Base-by-base conservation (phyloP, 2,113 vertebrate genomes). In the Murina feae region DNA sequence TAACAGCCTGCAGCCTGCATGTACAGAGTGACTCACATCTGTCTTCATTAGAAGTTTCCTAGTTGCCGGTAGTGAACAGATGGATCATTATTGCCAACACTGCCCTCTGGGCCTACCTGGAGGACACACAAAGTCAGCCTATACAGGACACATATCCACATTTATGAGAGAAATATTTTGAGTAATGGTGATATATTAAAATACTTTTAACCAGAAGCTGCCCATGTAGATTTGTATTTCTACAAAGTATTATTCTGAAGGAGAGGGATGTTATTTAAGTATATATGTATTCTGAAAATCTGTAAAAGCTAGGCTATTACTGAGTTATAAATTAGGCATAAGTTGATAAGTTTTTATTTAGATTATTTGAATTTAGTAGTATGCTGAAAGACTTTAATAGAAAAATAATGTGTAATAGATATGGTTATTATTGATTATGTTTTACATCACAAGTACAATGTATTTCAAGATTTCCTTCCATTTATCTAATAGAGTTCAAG, bases 41-140 rank as follows among this genome's bases (percentile, higher is more conserved):
- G 98, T 99, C 98, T 99, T 99, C 98, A 99, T 99, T 99, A 99
- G 97, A 98, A 98, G 97, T 98, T 98, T 98, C 96, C 96, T 98
- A 85, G 97, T 98, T 98, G 97, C 97, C 96, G 96, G 98, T 92
- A 97, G 97, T 91, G 98, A 99, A 98, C 98, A 99, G 98, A 99
- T 99, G 98, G 98, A 98, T 98, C 98, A 96, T 99, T 98, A 99
- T 78, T 98, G 98, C 95, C 94, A 96, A 97, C 96, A 79, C n/a
- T 98, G 98, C 98, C 98, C 98, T 98, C 95, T 97, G 98, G 98
- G 98, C 94, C 93, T 98, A 98, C 97, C 98, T 98, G 98, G 98
- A 98, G 98, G 98, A 98, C 97, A 9, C 89, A 25, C 97, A 98
- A 98, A 98, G 98, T 98, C 98, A 35, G 97, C 81, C 0, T 44